phyloP scores from a whole-genome alignment of 1,140 invertebrate genomes.

The Lanistes nyassanus region DNA sequence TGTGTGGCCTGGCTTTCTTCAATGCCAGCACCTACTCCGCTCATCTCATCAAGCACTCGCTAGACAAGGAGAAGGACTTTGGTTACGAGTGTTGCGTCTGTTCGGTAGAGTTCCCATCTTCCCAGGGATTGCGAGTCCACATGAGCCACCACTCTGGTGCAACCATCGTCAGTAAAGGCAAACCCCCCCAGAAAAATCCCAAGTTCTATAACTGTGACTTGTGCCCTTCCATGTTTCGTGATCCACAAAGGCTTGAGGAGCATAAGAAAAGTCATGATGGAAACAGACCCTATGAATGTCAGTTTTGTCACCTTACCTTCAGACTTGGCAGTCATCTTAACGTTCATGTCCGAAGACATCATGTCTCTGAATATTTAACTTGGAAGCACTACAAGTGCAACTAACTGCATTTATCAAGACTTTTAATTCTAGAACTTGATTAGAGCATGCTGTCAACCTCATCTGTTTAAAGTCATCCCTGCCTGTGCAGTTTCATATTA shows the following conservation, averaged over 20 bases:
- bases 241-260: background rate
- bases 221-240: too few relatives aligned
- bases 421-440: too few relatives aligned
- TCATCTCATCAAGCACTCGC: background rate
- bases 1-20: slow-evolving; percentile 10
- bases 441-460: too few relatives aligned
- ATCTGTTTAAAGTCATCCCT: too few relatives aligned
- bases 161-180: too few relatives aligned
- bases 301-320: background rate
- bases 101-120: slow-evolving; percentile 4
- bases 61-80: background rate
- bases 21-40: background rate
- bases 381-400: too few relatives aligned
- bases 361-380: too few relatives aligned
- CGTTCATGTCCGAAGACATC: too few relatives aligned
- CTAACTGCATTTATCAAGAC: too few relatives aligned
- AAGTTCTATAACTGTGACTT: too few relatives aligned
- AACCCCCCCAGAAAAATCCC: too few relatives aligned
- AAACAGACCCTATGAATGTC: background rate
- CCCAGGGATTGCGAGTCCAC: slow-evolving; percentile 11
- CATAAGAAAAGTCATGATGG: background rate
- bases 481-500: too few relatives aligned
- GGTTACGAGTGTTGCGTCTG: slow-evolving; percentile 4
- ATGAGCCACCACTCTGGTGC: slow-evolving; percentile 8
- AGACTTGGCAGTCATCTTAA: background rate